Percentiles rank a stretch among this genome's conserved stretches.
Evolutionary conservation across 1,140 invertebrate species (phyloP).

Genomic region (Drosophila ficusphila): DNA sequence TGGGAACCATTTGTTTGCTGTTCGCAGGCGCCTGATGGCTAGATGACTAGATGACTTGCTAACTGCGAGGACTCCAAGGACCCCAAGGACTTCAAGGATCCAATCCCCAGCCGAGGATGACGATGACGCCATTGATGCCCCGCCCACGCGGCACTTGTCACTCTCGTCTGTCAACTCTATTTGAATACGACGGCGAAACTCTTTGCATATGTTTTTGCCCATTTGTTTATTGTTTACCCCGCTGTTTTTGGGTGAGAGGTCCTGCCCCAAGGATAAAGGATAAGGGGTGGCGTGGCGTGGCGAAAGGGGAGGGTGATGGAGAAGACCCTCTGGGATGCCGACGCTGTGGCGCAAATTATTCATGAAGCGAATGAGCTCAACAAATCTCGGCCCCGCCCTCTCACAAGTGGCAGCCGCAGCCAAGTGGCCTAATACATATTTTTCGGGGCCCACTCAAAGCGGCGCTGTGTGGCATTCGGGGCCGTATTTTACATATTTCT

Average conservation of each 20-base stretch:
- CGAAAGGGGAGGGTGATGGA: background rate
- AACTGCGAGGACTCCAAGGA: constrained; percentile 39
- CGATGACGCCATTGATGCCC: constrained; percentile 70
- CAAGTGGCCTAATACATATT: constrained; percentile 81
- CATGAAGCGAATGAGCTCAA: constrained; percentile 80
- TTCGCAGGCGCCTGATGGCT: constrained; percentile 67
- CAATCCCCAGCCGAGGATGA: background rate
- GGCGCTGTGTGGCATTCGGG: constrained; percentile 48
- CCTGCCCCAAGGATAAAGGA: no score
- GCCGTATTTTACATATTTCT: constrained; percentile 76
- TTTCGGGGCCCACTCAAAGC: constrained; percentile 58
- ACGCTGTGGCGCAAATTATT: constrained; percentile 78
- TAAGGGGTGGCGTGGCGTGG: background rate
- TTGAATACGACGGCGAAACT: constrained; percentile 53
- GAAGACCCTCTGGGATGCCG: constrained; percentile 40
- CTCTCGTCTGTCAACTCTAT: constrained; percentile 68
- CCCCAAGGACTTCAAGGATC: background rate
- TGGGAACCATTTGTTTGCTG: constrained; percentile 69
- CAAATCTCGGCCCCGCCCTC: constrained; percentile 62
- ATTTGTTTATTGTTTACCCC: constrained; percentile 76
- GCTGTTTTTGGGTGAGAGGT: background rate
- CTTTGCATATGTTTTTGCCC: constrained; percentile 78
- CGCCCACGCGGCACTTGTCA: constrained; percentile 50
- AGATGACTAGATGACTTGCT: constrained; percentile 74
- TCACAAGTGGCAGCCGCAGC: constrained; percentile 33